Percentiles rank a stretch among this genome's conserved stretches.
Evolutionary conservation across 1,140 invertebrate genomes (phyloP).

Genomic region (Drosophila nigromelanica): DNA sequence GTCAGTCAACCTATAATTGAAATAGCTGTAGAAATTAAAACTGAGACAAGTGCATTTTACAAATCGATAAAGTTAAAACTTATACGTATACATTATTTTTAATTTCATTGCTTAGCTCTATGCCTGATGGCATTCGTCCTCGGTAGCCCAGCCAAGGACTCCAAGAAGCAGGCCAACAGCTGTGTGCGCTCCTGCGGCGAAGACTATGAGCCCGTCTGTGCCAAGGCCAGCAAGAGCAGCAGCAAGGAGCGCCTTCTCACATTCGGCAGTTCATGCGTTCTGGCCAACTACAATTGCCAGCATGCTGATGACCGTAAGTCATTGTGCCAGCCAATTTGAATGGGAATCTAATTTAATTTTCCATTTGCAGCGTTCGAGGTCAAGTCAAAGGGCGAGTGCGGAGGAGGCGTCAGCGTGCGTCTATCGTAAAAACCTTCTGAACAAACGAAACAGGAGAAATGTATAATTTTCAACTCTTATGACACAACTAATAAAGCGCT

Average conservation of each 20-base stretch:
- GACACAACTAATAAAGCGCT: slow-evolving; percentile 22
- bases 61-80: no score
- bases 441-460: not conserved
- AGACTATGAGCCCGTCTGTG: slow-evolving; percentile 71
- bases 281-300: slow-evolving; percentile 79
- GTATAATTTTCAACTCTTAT: slow-evolving; percentile 17
- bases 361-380: slow-evolving; percentile 63
- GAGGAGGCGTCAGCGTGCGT: slow-evolving; percentile 76
- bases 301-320: slow-evolving; percentile 76
- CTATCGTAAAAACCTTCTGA: slow-evolving; percentile 53
- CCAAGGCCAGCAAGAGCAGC: slow-evolving; percentile 65
- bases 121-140: slow-evolving; percentile 62
- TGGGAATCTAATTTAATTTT: not conserved
- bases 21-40: no score
- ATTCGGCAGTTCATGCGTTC: slow-evolving; percentile 74
- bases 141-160: slow-evolving; percentile 66
- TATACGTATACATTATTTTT: not conserved
- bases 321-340: not conserved
- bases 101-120: slow-evolving; percentile 35
- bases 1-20: not conserved
- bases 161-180: slow-evolving; percentile 50
- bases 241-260: slow-evolving; percentile 74
- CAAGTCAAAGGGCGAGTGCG: slow-evolving; percentile 75
- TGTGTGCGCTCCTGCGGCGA: slow-evolving; percentile 57
- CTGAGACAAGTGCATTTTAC: no score